Conservation (phyloP, 2,888 invertebrate species). For the Bembecia ichneumoniformis region DNA sequence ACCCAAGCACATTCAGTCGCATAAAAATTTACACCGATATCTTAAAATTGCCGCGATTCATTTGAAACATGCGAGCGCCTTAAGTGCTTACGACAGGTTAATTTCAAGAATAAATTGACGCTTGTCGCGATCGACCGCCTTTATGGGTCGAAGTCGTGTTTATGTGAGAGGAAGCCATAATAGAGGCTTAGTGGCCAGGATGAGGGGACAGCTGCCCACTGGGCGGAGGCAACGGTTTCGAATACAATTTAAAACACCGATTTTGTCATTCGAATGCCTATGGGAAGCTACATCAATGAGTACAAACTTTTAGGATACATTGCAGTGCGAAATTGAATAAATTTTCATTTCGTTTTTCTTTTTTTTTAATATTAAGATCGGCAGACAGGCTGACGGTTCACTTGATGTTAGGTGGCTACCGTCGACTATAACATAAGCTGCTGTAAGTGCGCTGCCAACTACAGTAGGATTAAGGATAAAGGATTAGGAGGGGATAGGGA, state of each 20-base stretch:
- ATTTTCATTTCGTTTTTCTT: too few relatives aligned
- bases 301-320: background rate
- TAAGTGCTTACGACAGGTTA: constrained; percentile 63
- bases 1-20: background rate
- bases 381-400: too few relatives aligned
- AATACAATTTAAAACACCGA: constrained; percentile 14
- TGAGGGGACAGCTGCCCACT: constrained; percentile 45
- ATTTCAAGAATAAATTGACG: constrained; percentile 66
- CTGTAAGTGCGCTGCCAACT: too few relatives aligned
- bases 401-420: too few relatives aligned
- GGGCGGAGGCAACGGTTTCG: constrained; percentile 47
- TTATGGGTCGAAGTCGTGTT: constrained; percentile 42
- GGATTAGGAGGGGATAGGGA: too few relatives aligned
- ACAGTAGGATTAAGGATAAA: too few relatives aligned
- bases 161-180: constrained; percentile 38
- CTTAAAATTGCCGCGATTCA: constrained; percentile 23
- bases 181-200: constrained; percentile 45
- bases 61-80: constrained; percentile 33
- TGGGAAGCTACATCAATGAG: background rate
- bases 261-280: too few relatives aligned
- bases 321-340: background rate
- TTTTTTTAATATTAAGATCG: too few relatives aligned
- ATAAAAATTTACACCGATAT: constrained; percentile 1
- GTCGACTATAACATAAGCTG: too few relatives aligned
- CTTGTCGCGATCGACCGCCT: constrained; percentile 32